Percentiles rank a stretch among this genome's conserved stretches.
phyloP scores from a whole-genome alignment of 2,888 invertebrate genomes.

The Ypsolopha scabrella region DNA sequence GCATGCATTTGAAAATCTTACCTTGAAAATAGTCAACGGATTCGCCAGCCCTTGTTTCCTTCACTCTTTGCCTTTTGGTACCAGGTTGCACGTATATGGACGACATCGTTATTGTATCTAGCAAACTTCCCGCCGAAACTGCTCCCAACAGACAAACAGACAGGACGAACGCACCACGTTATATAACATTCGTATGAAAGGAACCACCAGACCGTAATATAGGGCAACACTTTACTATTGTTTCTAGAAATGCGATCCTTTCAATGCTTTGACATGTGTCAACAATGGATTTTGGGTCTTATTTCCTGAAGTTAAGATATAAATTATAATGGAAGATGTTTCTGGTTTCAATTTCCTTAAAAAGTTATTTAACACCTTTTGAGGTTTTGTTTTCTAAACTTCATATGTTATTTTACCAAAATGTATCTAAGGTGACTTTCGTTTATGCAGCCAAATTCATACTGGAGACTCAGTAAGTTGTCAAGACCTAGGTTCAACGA shows the following conservation, averaged over 20 bases:
- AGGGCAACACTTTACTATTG: background rate
- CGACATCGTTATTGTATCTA: constrained; percentile 23
- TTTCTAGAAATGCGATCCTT: constrained; percentile 3
- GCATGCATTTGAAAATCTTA: constrained; percentile 14
- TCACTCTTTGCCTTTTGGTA: constrained; percentile 47
- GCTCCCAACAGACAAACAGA: constrained; percentile 7
- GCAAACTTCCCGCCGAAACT: constrained; percentile 5
- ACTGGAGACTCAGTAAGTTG: too few species aligned
- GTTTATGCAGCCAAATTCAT: too few species aligned
- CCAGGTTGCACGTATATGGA: constrained; percentile 33
- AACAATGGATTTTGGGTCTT: background rate
- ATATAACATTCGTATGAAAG: constrained; percentile 48
- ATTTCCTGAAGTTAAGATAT: background rate
- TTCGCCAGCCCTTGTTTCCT: constrained; percentile 30
- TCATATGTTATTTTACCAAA: background rate
- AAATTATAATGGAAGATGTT: background rate
- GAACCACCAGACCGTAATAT: constrained; percentile 27
- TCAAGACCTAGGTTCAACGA: too few species aligned
- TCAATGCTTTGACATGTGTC: background rate
- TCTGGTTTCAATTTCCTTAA: background rate
- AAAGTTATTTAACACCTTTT: too few species aligned
- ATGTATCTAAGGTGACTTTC: too few species aligned
- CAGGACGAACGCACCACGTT: constrained; percentile 15
- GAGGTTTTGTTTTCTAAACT: too few species aligned
- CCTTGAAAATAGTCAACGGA: constrained; percentile 53